Evolutionary conservation across 1,140 invertebrate species (phyloP).

Genomic region (Drosophila miranda): DNA sequence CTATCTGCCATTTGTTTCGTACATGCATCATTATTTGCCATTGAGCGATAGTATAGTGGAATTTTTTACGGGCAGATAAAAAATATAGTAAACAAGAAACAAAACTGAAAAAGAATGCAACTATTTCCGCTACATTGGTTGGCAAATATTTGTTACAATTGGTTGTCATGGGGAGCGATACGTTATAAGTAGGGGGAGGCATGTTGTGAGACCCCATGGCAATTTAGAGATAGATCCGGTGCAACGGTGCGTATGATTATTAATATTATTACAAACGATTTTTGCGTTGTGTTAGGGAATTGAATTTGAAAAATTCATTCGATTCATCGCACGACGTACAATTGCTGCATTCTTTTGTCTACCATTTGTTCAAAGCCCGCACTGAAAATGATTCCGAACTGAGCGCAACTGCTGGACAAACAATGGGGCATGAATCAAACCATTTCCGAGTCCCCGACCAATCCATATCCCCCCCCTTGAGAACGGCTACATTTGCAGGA

Average conservation of each 20-base stretch:
- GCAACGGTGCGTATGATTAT: conserved; percentile 59
- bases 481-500: conserved; percentile 11
- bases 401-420: conserved; percentile 12
- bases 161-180: conserved; percentile 18
- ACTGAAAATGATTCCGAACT: conserved; percentile 1
- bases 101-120: conserved; percentile 22
- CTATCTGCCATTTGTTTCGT: conserved; percentile 11
- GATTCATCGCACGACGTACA: conserved; percentile 26
- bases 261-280: conserved; percentile 40
- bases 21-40: conserved; percentile 35
- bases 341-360: conserved; percentile 16
- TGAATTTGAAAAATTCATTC: conserved; percentile 20
- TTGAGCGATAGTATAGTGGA: conserved; percentile 6
- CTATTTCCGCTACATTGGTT: conserved; percentile 51
- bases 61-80: neutral
- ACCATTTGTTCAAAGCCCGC: neutral
- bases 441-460: conserved; percentile 8
- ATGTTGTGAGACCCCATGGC: conserved; percentile 7
- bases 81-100: conserved; percentile 29
- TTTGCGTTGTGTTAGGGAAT: conserved; percentile 6
- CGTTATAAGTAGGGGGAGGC: too few relatives aligned
- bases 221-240: conserved; percentile 36
- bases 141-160: conserved; percentile 39
- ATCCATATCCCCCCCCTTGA: neutral
- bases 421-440: conserved; percentile 35